phyloP scores from a whole-genome alignment of 2,888 invertebrate species.

The Catonia carolina region DNA sequence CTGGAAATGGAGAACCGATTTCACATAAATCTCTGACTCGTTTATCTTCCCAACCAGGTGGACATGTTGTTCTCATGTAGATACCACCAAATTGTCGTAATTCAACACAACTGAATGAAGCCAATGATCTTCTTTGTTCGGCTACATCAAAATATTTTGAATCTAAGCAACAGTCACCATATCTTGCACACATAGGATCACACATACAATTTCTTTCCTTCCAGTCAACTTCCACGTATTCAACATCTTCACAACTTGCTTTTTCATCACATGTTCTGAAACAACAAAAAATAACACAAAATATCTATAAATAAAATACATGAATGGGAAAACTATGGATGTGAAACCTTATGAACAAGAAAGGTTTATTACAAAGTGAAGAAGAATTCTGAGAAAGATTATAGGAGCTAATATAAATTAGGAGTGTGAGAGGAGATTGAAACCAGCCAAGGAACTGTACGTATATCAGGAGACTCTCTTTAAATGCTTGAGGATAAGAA shows the following conservation, averaged over 20 bases:
- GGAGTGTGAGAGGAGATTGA: no score
- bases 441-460: no score
- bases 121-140: conserved; percentile 33
- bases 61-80: conserved; percentile 44
- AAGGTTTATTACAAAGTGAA: neutral
- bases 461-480: no score
- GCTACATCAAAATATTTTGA: conserved; percentile 37
- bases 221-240: conserved; percentile 38
- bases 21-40: conserved; percentile 35
- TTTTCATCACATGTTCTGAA: conserved; percentile 37
- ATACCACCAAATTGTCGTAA: conserved; percentile 42
- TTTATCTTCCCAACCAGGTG: conserved; percentile 39
- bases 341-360: no score
- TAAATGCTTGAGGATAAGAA: no score
- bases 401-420: no score
- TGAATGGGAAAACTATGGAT: neutral
- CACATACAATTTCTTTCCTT: conserved; percentile 44
- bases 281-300: neutral
- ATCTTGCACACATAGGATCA: conserved; percentile 42
- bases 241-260: conserved; percentile 32
- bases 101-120: conserved; percentile 41
- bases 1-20: conserved; percentile 10
- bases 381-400: no score
- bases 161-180: conserved; percentile 46
- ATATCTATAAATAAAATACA: neutral